Evolutionary conservation across 2,797 vertebrate species (phyloP), one percentile per base, ranked within the genome.

Genomic region (Limosa lapponica): DNA sequence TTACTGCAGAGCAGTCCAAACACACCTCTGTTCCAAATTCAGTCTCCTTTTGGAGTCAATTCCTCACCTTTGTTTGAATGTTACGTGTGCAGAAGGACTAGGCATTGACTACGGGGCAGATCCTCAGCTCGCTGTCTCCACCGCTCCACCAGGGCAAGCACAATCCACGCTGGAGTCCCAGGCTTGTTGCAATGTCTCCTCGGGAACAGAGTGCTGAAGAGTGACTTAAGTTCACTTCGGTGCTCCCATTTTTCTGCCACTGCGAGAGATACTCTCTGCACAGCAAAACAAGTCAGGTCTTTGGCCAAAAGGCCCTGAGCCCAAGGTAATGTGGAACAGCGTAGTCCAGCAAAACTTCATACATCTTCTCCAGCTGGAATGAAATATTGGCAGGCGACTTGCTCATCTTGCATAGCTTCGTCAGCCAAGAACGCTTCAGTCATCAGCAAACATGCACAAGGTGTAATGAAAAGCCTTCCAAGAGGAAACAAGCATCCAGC

Each of bases 381-480:
- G 74, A 91, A 82, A 78, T 67, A 32, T 3, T 54, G 74, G 65
- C 71, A 87, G 65, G 72, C 12, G 3, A 64, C 52, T 67, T 41
- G 43, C 22, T 86, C 75, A 72, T 94, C 75, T 78, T 74, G 79
- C 54, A 58, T 8, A 64, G 51, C 43, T 87, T 66, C 5, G 0
- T 51, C 66, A 90, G 88, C 62, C 88, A 90, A 54, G 46, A 83
- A 72, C 14, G 22, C n/a, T 70, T 84, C 73, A 82, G 77, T 58
- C 69, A 86, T 17, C 72, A 83, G 69, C 57, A 94, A 89, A 87
- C 51, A 87, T 19, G 83, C 43, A 89, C 34, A 78, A 96, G 88
- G 86, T 87, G n/a, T 48, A 62, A 79, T 13, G 49, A 93, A 83
- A 94, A 89, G 71, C 51, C 37, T 90, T 89, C 81, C 59, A 89